phyloP scores from a whole-genome alignment of 2,888 invertebrate genomes.

The Eudasyphora cyanicolor region DNA sequence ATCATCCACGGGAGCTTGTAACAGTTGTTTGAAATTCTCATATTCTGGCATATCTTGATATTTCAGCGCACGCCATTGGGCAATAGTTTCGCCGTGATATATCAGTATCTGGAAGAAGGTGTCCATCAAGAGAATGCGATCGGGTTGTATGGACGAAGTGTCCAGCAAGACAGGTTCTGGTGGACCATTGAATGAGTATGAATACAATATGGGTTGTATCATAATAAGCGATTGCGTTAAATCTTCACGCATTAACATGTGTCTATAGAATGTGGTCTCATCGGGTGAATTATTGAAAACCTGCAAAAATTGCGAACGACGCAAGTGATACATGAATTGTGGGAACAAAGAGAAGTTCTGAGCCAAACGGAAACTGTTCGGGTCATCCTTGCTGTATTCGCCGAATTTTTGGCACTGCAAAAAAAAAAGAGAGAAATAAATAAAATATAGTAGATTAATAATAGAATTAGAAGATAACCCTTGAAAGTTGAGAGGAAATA shows the following conservation, averaged over 20 bases:
- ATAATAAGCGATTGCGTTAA: constrained; percentile 98
- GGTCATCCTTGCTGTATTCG: constrained; percentile 98
- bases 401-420: constrained; percentile 99
- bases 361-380: constrained; percentile 95
- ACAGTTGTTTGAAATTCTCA: constrained; percentile 96
- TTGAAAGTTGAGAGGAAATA: no score
- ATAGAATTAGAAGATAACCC: no score
- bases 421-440: not conserved
- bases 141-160: constrained; percentile 98
- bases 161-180: constrained; percentile 98
- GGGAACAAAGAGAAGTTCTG: constrained; percentile 99
- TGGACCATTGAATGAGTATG: constrained; percentile 98
- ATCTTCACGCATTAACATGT: constrained; percentile 98
- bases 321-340: constrained; percentile 99
- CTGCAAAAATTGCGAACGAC: constrained; percentile 98
- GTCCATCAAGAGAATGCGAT: constrained; percentile 98
- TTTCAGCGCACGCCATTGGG: constrained; percentile 96
- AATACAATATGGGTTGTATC: constrained; percentile 99
- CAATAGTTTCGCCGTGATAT: constrained; percentile 99
- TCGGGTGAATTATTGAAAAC: constrained; percentile 99
- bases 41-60: constrained; percentile 99
- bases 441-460: not conserved
- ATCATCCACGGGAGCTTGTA: constrained; percentile 96
- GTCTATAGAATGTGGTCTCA: constrained; percentile 99
- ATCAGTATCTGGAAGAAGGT: constrained; percentile 99